A percentile compares a stretch with the other conserved stretches of the same genome.
Evolutionary conservation across 2,888 invertebrate genomes (phyloP).

Genomic region (Leptinotarsa rubiginosa): DNA sequence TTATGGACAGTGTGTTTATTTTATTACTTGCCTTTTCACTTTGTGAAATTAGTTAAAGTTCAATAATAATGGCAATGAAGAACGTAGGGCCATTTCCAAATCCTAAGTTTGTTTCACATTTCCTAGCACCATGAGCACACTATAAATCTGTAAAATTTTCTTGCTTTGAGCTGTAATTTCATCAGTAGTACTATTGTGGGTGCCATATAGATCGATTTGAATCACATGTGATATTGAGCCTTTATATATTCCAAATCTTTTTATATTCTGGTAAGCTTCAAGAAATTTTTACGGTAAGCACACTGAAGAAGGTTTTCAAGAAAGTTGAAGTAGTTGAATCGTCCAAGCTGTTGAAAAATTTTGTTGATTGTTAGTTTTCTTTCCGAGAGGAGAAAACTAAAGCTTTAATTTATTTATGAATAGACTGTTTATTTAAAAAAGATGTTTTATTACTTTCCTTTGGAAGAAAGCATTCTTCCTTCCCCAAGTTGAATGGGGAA

Average conservation of each 20-base stretch:
- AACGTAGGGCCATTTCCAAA: too few relatives aligned
- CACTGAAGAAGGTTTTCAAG: constrained; percentile 3
- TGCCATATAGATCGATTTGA: constrained; percentile 7
- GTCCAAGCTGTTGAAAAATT: constrained; percentile 23
- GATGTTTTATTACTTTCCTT: neutral
- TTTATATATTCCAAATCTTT: neutral
- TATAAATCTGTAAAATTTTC: neutral
- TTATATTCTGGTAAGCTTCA: neutral
- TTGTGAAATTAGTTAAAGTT: too few relatives aligned
- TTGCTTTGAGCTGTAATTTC: neutral
- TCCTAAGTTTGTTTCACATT: too few relatives aligned
- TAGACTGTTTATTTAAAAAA: constrained; percentile 23
- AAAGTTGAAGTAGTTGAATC: constrained; percentile 10
- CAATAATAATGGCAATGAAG: too few relatives aligned
- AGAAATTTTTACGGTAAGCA: neutral
- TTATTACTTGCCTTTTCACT: neutral
- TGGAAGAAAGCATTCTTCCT: neutral
- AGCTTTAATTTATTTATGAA: constrained; percentile 29
- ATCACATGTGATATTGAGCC: constrained; percentile 9
- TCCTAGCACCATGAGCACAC: neutral
- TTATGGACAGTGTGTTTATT: constrained; percentile 16
- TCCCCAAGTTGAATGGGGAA: neutral
- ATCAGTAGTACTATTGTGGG: neutral
- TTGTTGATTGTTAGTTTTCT: constrained; percentile 26
- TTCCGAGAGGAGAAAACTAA: constrained; percentile 11